These are phyloP conservation scores for Phenganax marumi DNA, from an alignment of 92 coral and sea anemone species.

Conservation along the genomic window DNA sequence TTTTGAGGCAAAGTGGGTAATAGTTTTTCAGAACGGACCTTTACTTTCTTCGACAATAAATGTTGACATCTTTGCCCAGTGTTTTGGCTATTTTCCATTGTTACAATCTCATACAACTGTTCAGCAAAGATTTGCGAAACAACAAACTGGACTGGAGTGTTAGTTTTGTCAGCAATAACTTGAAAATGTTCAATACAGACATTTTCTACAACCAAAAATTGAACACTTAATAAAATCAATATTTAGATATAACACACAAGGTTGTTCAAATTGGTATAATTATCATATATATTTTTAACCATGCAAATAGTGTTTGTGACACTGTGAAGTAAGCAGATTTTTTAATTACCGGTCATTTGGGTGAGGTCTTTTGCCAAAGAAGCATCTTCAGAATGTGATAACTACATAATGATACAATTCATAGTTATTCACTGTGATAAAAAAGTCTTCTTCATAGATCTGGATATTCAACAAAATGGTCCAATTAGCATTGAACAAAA, in stretches of 20 bases:
- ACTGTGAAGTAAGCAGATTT: not conserved
- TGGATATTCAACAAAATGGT: too few relatives aligned
- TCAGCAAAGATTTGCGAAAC: constrained; percentile 25
- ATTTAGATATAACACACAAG: not conserved
- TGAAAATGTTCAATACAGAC: constrained; percentile 12
- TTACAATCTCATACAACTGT: not conserved
- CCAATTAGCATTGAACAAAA: too few relatives aligned
- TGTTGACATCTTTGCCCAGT: not conserved
- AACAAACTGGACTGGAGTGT: not conserved
- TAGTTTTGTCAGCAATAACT: not conserved
- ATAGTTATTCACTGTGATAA: too few relatives aligned
- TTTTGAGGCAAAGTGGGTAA: too few relatives aligned
- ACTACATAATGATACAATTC: not conserved
- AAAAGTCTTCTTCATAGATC: too few relatives aligned
- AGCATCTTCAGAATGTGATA: not conserved
- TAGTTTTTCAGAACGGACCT: not conserved
- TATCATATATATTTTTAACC: too few relatives aligned
- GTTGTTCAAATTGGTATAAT: too few relatives aligned
- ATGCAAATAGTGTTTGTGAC: too few relatives aligned
- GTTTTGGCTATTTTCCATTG: not conserved
- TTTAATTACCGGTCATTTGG: constrained; percentile 20
- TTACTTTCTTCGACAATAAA: constrained; percentile 6
- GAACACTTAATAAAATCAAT: not conserved
- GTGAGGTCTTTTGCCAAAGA: constrained; percentile 5
- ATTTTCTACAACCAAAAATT: not conserved